Evolutionary conservation across 2,113 vertebrate genomes (phyloP), one percentile per base, ranked within the genome.

Genomic region (Triplophysa rosa): DNA sequence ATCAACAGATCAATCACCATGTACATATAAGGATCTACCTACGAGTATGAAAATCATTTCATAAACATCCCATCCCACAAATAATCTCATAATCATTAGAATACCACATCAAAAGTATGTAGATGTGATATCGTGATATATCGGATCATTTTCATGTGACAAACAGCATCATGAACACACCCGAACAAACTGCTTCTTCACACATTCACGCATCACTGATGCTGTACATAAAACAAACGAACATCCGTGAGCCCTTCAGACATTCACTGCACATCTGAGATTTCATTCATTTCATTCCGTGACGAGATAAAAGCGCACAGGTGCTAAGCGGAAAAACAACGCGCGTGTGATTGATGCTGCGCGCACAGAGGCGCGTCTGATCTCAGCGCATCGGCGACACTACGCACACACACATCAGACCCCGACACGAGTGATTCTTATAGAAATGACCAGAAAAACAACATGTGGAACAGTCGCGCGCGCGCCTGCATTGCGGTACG

Each of bases 401-500:
- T 19, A 19, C 17, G 6, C 54, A 21, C 42, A 47, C 8, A 24
- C 23, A 10, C 61, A 26, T 52, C 73, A 58, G 14, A 17, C 19
- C 17, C 7, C 45, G 47, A 12, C 24, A 13, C 16, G 1, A 10
- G 26, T 45, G 52, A 26, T 8, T n/a, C 52, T 21, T 29, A 59
- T 21, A 54, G 40, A 79, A 8, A 8, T 26, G 29, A 75, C 4
- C 45, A 74, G 65, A 8, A 23, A 64, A 45, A 26, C 73, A 65
- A 29, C 16, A 23, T 7, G 26, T 62, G 13, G 33, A 61, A 59
- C 52, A 23, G 62, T 40, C 13, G 19, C 45, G 40, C 24, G 26
- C 42, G 26, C 65, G 80, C 85, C 89, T 93, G 92, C 91, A 91
- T 76, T 91, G 91, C 91, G 85, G 91, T 86, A 80, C 33, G 37